Evolutionary conservation across 2,888 invertebrate species (phyloP).

Genomic region (Scaeva pyrastri): DNA sequence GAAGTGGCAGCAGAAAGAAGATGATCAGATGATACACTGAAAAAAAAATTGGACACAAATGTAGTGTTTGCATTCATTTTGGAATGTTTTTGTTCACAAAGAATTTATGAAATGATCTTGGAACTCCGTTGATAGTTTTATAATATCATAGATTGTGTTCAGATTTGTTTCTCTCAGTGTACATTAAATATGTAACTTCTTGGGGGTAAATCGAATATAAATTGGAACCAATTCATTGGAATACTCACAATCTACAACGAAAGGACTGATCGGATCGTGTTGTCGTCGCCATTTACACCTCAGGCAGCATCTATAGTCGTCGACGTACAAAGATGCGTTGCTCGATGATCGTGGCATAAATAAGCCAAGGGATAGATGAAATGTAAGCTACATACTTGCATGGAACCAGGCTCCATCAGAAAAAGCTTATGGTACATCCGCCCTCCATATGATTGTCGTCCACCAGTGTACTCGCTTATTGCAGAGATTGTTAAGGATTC

Average conservation of each 20-base stretch:
- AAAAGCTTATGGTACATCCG: slow-evolving; percentile 67
- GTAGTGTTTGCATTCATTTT: too few species aligned
- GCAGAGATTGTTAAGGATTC: slow-evolving; percentile 52
- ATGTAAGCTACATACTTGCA: neutral
- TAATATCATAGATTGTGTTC: neutral
- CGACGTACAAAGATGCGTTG: slow-evolving; percentile 32
- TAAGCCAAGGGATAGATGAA: neutral
- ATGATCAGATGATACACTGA: slow-evolving; percentile 9
- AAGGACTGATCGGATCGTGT: slow-evolving; percentile 15
- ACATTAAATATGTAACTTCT: slow-evolving; percentile 49
- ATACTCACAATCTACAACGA: slow-evolving; percentile 13
- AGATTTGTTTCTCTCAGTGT: neutral
- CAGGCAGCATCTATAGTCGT: slow-evolving; percentile 40
- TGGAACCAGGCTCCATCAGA: slow-evolving; percentile 21
- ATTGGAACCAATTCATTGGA: slow-evolving; percentile 62
- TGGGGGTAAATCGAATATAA: slow-evolving; percentile 70
- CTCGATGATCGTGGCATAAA: slow-evolving; percentile 45
- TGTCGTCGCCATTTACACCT: slow-evolving; percentile 66
- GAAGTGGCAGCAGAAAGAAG: slow-evolving; percentile 54
- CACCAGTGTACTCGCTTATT: neutral
- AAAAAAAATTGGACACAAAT: neutral
- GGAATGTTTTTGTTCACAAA: too few species aligned
- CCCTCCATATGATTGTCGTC: slow-evolving; percentile 51
- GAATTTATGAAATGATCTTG: too few species aligned
- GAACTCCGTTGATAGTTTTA: neutral